Evolutionary conservation across 2,113 vertebrate genomes (phyloP), one percentile per base, ranked within the genome.

Genomic region (Rhinoptilus africanus): DNA sequence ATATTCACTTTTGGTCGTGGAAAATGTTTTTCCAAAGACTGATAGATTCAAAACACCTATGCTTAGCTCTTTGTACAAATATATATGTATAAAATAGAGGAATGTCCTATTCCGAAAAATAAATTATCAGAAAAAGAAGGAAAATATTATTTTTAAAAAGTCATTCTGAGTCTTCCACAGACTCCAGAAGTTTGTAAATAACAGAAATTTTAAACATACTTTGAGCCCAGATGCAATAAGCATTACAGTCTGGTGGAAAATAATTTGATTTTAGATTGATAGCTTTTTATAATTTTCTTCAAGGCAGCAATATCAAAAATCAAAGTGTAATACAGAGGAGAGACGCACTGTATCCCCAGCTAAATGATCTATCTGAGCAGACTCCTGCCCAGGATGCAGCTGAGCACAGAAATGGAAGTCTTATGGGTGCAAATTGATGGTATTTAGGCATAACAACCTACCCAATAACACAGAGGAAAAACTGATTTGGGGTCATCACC

Each of bases 271-370:
- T 83, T 54, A 69, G 45, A 93, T 66, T 60, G 68, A 93, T 79
- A 79, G 28, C 9, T 79, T 88, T 93, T 94, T 79, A 84, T 76
- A 12, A 85, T 91, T 91, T 88, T 94, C 71, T 94, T 34, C 24
- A 67, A 92, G 91, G 77, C 35, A 85, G 12, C 9, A 69, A 62
- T 82, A 73, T 39, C 15, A 92, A 91, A 91, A 92, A 86, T 73
- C 74, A 54, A 35, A 59, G 34, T 43, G 10, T 62, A 89, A 66
- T 54, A 82, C 13, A 74, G 82, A 69, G 59, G 54, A 26, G 37
- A 73, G 62, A 91, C 34, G 41, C 21, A 68, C 39, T 45, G 21
- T 48, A 51, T 41, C 57, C 57, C 72, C 37, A 77, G 13, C 20
- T 35, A 43, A 86, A 71, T 43, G 32, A 54, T 78, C 43, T 67